phyloP scores from a whole-genome alignment of 2,888 invertebrate species.

The Augiades crinisus region DNA sequence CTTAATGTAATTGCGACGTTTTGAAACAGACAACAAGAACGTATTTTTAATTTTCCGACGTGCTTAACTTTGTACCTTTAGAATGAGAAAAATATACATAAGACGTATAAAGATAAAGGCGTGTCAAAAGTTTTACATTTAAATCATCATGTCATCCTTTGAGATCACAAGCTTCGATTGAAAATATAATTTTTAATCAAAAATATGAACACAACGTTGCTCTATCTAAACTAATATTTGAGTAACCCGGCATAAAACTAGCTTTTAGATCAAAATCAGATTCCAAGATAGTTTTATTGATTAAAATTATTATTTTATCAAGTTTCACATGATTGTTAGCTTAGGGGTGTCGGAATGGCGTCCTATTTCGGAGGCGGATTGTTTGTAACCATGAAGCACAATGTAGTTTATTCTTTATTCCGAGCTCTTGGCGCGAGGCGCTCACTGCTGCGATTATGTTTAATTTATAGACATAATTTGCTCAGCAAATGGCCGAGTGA shows the following conservation, averaged over 20 bases:
- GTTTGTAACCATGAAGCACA: neutral
- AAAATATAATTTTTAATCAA: too few relatives aligned
- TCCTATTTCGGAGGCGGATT: neutral
- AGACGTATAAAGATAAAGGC: too few relatives aligned
- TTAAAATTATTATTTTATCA: too few relatives aligned
- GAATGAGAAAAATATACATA: neutral
- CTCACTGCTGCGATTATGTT: conserved; percentile 19
- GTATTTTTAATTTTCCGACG: conserved; percentile 21
- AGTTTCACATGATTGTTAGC: too few relatives aligned
- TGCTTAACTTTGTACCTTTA: conserved; percentile 9
- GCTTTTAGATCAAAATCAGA: too few relatives aligned
- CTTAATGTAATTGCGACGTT: conserved; percentile 22
- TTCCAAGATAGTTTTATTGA: too few relatives aligned
- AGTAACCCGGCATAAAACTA: too few relatives aligned
- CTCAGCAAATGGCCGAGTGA: conserved; percentile 24
- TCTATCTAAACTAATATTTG: too few relatives aligned
- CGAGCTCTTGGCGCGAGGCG: neutral
- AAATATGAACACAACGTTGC: too few relatives aligned
- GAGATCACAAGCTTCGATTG: too few relatives aligned
- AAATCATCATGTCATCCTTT: too few relatives aligned
- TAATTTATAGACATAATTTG: conserved; percentile 30
- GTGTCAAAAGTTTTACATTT: too few relatives aligned
- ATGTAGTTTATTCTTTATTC: neutral
- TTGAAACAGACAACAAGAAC: conserved; percentile 5
- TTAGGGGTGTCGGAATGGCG: neutral